Percentiles rank a stretch among this genome's conserved stretches.
Evolutionary conservation across 2,113 vertebrate genomes (phyloP).

Genomic region (Rutilus rutilus): DNA sequence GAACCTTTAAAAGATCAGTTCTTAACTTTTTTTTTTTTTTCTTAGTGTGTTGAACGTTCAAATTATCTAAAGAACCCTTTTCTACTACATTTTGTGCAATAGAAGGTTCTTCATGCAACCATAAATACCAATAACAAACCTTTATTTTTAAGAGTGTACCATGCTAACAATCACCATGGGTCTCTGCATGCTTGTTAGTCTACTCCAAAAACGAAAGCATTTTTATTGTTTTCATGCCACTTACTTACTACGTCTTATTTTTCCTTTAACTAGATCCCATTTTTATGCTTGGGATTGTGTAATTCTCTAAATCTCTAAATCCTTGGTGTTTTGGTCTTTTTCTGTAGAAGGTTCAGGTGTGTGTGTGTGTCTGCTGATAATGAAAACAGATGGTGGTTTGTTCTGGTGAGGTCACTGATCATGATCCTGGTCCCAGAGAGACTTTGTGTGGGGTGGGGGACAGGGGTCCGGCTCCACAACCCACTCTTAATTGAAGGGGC

Average conservation of each 20-base stretch:
- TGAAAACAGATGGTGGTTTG: conserved; percentile 69
- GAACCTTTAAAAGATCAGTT: too few relatives aligned
- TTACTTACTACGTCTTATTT: neutral
- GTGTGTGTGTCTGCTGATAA: conserved; percentile 18
- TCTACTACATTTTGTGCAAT: too few relatives aligned
- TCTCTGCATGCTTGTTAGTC: neutral
- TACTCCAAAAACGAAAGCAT: neutral
- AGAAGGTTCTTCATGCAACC: too few relatives aligned
- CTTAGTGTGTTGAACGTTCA: too few relatives aligned
- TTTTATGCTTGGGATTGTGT: neutral
- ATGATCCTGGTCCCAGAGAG: conserved; percentile 64
- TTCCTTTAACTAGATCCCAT: neutral
- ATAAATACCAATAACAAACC: neutral
- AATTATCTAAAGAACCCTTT: too few relatives aligned
- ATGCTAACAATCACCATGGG: neutral
- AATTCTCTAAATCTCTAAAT: neutral
- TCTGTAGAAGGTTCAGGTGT: conserved; percentile 27
- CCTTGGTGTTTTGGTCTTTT: neutral
- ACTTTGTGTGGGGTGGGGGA: conserved; percentile 57
- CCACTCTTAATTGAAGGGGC: conserved; percentile 74
- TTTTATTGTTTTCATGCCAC: neutral
- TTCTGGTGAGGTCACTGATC: conserved; percentile 67
- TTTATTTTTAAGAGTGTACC: too few relatives aligned
- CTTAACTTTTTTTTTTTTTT: too few relatives aligned
- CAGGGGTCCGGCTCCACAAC: conserved; percentile 63